Evolutionary conservation across 2,113 vertebrate species (phyloP), one percentile per base, ranked within the genome.

Genomic region (Clarias batrachus): DNA sequence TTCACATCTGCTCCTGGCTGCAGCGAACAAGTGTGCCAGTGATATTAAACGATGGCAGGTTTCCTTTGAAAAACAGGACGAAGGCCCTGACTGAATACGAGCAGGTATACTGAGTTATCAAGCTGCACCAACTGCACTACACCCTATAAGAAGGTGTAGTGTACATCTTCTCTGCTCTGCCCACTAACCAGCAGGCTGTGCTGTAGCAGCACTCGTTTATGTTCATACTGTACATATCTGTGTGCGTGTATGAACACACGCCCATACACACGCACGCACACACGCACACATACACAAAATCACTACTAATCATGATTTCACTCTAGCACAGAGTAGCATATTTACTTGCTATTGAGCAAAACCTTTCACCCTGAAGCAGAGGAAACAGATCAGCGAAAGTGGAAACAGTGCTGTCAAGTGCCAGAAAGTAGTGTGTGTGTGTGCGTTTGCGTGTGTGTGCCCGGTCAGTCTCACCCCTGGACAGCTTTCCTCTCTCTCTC

Each of bases 101-200:
- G 54, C 85, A 86, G 33, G 70, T 54, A 83, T 27, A 17, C 59
- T 8, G 16, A 52, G 68, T 65, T 56, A 82, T 21, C 12, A 25
- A 17, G 37, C 66, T 57, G 21, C 41, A 52, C 21, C 37, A 48
- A 56, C 33, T 21, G 12, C n/a, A n/a, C n/a, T n/a, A n/a, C n/a
- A n/a, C n/a, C n/a, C 57, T 14, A 48, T n/a, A 48, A 73, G 14
- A 11, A 65, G 12, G 6, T 77, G 59, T 23, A 41, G 56, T 57
- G 37, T 56, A 76, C 59, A 82, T n/a, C 19, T 62, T 66, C 68
- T 21, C 57, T 5, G 7, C 83, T 91, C 13, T 90, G 81, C 48
- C 84, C 59, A 27, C 3, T 79, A 87, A 81, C 93, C 95, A 94
- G 93, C 92, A 95, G 95, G 94, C 90, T 91, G 94, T 83, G 91